Evolutionary conservation across 2,113 vertebrate species (phyloP), one percentile per base, ranked within the genome.

Genomic region (Callopanchax toddi): DNA sequence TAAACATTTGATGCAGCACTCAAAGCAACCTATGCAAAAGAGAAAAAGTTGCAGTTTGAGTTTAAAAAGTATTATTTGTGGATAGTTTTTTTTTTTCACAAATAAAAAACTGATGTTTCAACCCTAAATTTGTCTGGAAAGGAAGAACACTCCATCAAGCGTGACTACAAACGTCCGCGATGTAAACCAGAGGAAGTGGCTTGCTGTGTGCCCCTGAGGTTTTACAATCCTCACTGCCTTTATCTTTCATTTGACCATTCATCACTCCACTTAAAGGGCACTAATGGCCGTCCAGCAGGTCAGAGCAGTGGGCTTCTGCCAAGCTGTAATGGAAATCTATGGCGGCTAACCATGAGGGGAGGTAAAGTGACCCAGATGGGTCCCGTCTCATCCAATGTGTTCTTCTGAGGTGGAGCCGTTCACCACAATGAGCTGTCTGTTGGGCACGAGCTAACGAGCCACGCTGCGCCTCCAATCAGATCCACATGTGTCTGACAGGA

Each of bases 1-100:
- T 89, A 99, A 92, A 92, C 97, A 99, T 91, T 96, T 97, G 89
- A 99, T 97, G 90, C 97, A 99, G 93, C 97, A 99, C 89, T 99
- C 97, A 67, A 98, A 97, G 90, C 97, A 99, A 92, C 97, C 97
- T 99, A 90, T 44, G 82, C 21, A 75, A 29, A 78, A 5, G 15
- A 29, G 22, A 83, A 50, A 83, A 58, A 83, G 17, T 12, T 2
- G 8, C 1, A 11, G 16, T 64, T 50, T 53, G 0, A 46, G 18
- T 62, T 63, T 67, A 29, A 59, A 72, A 43, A 11, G 13, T 56
- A 60, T 9, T 50, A n/a, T n/a, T n/a, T n/a, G n/a, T n/a, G n/a
- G n/a, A n/a, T n/a, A n/a, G n/a, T n/a, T n/a, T n/a, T n/a, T n/a
- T n/a, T n/a, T n/a, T n/a, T n/a, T n/a, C n/a, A n/a, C n/a, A n/a